Evolutionary conservation across 2,797 vertebrate genomes (phyloP).

Genomic region (Luscinia luscinia): DNA sequence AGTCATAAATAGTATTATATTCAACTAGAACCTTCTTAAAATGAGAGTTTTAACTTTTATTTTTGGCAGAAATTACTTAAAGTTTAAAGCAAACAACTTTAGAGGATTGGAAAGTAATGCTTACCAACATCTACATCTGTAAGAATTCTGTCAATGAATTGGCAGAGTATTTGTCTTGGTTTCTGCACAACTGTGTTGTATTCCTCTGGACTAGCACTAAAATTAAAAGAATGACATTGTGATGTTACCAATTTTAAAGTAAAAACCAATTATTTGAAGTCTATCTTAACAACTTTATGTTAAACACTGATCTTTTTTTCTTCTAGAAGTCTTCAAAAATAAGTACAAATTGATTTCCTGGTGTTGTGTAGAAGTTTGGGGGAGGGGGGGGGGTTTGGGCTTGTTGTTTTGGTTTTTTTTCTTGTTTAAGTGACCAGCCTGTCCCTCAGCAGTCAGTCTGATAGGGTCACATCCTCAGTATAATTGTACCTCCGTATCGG

Average conservation of each 20-base stretch:
- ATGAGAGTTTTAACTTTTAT: not conserved
- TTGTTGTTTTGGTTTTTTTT: not conserved
- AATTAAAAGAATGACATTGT: slow-evolving; percentile 38
- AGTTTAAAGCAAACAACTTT: not conserved
- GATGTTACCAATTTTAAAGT: not conserved
- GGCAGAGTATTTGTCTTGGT: slow-evolving; percentile 96
- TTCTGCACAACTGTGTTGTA: slow-evolving; percentile 91
- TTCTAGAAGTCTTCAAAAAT: not conserved
- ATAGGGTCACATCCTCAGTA: not conserved
- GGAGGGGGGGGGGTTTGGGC: rapidly evolving
- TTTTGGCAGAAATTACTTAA: not conserved
- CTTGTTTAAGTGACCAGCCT: not conserved
- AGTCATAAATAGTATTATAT: not conserved
- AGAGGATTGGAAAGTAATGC: slow-evolving; percentile 25
- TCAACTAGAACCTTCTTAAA: not conserved
- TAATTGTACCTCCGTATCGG: rapidly evolving
- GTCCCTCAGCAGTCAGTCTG: not conserved
- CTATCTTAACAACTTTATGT: not conserved
- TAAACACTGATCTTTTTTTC: not conserved
- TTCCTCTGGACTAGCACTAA: slow-evolving; percentile 87
- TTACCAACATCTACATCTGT: slow-evolving; percentile 95
- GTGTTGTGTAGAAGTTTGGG: not conserved
- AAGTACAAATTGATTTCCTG: not conserved
- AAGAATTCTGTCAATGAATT: slow-evolving; percentile 97
- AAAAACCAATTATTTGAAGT: not conserved